Base-by-base conservation (phyloP, 2,797 vertebrate genomes). In the Benthosema pterotum region DNA sequence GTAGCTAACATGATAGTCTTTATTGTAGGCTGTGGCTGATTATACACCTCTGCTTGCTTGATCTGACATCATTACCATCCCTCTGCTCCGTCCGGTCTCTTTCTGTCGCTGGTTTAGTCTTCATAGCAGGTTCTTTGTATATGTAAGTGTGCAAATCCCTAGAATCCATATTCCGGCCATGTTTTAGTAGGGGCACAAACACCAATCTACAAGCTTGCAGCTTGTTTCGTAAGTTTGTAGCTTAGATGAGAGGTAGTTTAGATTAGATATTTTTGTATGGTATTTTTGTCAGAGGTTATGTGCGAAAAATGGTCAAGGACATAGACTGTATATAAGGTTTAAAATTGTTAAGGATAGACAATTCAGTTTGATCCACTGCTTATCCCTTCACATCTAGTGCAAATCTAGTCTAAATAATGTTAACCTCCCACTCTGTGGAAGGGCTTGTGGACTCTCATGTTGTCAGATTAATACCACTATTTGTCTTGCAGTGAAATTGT, bases 1-100 rank as follows among this genome's bases (percentile, higher is more conserved):
- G 57, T 12, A 52, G 38, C 47, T 68, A 13, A 32, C 61, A 18
- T 61, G n/a, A 22, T 54, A 28, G 42, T 58, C 12, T 69, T 77
- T 5, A 58, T 51, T 50, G 14, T 57, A 71, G 15, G 65, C 28
- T 52, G 13, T 66, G 74, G 74, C 77, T 83, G 77, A 9, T 67
- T 28, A 7, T 61, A 57, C 63, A 68, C n/a, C 59, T 19, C 55
- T 65, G 78, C 75, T 83, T 78, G 77, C 72, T 78, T 74, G 45
- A 67, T 22, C 47, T 49, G 45, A 63, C 14, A 63, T 72, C 42
- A 25, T 51, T 53, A 13, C 14, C 28, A 42, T 57, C 17, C 19
- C 55, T 43, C 32, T 57, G n/a, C 54, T 61, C 59, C 51, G 60
- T 61, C 59, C 51, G 60, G 52, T 57, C 72, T 48, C 65, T 59